phyloP scores from a whole-genome alignment of 2,113 vertebrate genomes.

The Apistogramma diplotaenia region DNA sequence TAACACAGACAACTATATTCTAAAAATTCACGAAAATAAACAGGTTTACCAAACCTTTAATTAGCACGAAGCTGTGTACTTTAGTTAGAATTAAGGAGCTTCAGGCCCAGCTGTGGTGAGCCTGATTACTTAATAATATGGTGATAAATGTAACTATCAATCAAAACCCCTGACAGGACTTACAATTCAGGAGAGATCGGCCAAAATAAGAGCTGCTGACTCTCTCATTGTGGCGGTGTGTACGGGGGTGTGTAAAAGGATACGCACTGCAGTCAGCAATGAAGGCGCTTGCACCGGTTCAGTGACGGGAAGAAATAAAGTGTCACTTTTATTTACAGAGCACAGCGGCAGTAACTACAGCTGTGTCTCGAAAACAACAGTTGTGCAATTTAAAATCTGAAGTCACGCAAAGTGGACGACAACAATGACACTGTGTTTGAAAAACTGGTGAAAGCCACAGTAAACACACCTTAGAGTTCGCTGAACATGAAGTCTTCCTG shows the following conservation, averaged over 20 bases:
- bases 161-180: conserved; percentile 72
- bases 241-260: conserved; percentile 53
- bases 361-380: conserved; percentile 50
- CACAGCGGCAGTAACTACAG: conserved; percentile 40
- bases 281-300: conserved; percentile 48
- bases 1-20: conserved; percentile 61
- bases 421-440: conserved; percentile 35
- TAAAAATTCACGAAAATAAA: conserved; percentile 72
- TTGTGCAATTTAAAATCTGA: conserved; percentile 40
- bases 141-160: conserved; percentile 79
- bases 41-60: conserved; percentile 71
- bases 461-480: conserved; percentile 44
- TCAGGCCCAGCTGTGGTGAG: conserved; percentile 67
- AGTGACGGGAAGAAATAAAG: conserved; percentile 56
- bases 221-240: conserved; percentile 71
- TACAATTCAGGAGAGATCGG: conserved; percentile 70
- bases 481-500: not conserved
- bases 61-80: conserved; percentile 69
- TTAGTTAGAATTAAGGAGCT: conserved; percentile 75
- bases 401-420: conserved; percentile 12
- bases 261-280: conserved; percentile 43
- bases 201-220: conserved; percentile 70
- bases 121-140: conserved; percentile 82
- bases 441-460: conserved; percentile 17
- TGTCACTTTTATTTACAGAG: conserved; percentile 66